These are phyloP conservation scores for Ormia ochracea DNA, from an alignment of 2,888 invertebrate genomes.

Conservation along the genomic window DNA sequence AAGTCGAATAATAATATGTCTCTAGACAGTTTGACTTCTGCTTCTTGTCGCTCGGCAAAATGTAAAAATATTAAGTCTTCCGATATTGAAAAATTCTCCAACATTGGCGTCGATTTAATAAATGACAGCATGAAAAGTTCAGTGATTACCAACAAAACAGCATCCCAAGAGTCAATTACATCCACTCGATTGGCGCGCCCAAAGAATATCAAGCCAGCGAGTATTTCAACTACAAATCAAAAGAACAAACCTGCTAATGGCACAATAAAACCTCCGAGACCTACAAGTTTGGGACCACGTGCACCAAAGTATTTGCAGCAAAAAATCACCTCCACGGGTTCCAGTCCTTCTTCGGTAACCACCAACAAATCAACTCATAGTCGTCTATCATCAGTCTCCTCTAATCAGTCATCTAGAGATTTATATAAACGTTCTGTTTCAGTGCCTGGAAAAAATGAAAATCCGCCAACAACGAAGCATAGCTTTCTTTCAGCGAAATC, in stretches of 20 bases:
- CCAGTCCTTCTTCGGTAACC: conserved; percentile 75
- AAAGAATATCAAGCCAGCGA: conserved; percentile 51
- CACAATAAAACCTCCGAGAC: conserved; percentile 53
- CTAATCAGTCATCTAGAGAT: conserved; percentile 74
- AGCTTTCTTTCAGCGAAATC: conserved; percentile 77
- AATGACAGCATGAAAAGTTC: conserved; percentile 77
- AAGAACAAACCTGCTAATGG: conserved; percentile 53
- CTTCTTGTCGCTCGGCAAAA: conserved; percentile 67
- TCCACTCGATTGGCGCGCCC: conserved; percentile 71
- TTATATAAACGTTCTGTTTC: conserved; percentile 76
- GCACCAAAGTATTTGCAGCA: conserved; percentile 68
- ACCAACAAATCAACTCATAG: conserved; percentile 76
- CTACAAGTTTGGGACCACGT: conserved; percentile 62
- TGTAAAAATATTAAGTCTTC: conserved; percentile 64
- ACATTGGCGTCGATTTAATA: conserved; percentile 74
- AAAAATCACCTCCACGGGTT: conserved; percentile 73
- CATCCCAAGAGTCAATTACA: conserved; percentile 75
- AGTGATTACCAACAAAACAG: conserved; percentile 75
- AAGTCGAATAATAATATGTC: conserved; percentile 76
- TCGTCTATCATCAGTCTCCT: conserved; percentile 75
- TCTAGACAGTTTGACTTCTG: conserved; percentile 74
- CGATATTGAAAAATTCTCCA: conserved; percentile 67
- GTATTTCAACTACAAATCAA: conserved; percentile 50
- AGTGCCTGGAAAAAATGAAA: conserved; percentile 68
- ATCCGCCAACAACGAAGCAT: conserved; percentile 66